Percentiles rank a stretch among this genome's conserved stretches.
Evolutionary conservation across 2,888 invertebrate genomes (phyloP).

Genomic region (Auanema freiburgensis): DNA sequence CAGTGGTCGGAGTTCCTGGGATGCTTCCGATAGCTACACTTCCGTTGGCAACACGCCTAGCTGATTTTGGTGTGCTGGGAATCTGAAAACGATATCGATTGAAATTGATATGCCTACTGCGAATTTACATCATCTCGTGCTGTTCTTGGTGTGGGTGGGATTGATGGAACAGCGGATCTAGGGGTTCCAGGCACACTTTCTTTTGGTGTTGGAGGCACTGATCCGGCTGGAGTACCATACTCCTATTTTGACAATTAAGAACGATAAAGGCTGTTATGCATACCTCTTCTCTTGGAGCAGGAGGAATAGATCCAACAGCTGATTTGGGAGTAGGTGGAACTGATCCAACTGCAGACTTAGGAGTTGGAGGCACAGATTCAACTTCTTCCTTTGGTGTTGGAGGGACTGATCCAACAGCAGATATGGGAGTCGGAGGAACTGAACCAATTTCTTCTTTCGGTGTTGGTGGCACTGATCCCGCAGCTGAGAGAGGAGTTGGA

Average conservation of each 20-base stretch:
- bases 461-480: constrained; percentile 31
- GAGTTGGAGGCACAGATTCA: constrained; percentile 16
- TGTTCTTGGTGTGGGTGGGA: constrained; percentile 26
- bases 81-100: constrained; percentile 1
- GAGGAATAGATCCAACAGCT: constrained; percentile 27
- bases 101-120: constrained; percentile 26
- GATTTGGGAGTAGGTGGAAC: constrained; percentile 21
- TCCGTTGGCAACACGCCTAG: constrained; percentile 7
- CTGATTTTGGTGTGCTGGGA: constrained; percentile 20
- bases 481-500: not conserved
- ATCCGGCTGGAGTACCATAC: constrained; percentile 23
- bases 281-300: constrained; percentile 24
- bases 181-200: constrained; percentile 42
- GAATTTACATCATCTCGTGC: constrained; percentile 29
- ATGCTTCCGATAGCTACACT: constrained; percentile 37
- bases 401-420: constrained; percentile 16
- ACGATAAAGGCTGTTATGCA: no score
- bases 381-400: constrained; percentile 10
- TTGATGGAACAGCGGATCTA: constrained; percentile 28
- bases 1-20: constrained; percentile 39
- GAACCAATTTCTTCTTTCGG: constrained; percentile 14
- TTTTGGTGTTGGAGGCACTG: constrained; percentile 4
- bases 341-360: constrained; percentile 11
- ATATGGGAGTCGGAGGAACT: constrained; percentile 43
- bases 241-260: no score